Evolutionary conservation across 2,797 vertebrate genomes (phyloP).

Genomic region (Takifugu ocellatus): DNA sequence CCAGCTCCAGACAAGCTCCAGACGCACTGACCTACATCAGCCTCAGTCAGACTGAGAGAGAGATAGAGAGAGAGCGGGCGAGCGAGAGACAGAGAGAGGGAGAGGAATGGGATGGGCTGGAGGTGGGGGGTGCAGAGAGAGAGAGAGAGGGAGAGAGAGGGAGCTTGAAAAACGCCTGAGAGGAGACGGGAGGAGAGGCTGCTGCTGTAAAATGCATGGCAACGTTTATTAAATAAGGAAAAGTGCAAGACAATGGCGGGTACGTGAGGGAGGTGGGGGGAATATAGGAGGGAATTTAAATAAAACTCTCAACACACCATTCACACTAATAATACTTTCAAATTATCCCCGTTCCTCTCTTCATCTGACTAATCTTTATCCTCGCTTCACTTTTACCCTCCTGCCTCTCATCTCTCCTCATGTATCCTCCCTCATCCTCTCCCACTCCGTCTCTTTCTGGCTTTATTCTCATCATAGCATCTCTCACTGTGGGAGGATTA

Average conservation of each 20-base stretch:
- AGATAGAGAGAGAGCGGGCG: conserved; percentile 15
- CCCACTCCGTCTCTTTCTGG: conserved; percentile 29
- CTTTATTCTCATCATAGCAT: conserved; percentile 53
- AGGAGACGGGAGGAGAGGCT: conserved; percentile 18
- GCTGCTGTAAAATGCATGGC: conserved; percentile 7
- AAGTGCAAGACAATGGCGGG: conserved; percentile 15
- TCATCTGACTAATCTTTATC: conserved; percentile 4
- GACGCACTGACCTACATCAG: conserved; percentile 77
- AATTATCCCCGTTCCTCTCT: conserved; percentile 26
- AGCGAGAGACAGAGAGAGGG: conserved; percentile 18
- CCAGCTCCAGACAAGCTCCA: conserved; percentile 68
- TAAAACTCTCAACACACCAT: conserved; percentile 22
- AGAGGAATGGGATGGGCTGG: conserved; percentile 7
- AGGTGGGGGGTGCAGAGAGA: conserved; percentile 14
- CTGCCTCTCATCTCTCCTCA: conserved; percentile 21
- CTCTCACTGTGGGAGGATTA: conserved; percentile 75
- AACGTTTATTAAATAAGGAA: conserved; percentile 22
- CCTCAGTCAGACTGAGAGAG: conserved; percentile 56
- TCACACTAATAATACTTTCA: conserved; percentile 20
- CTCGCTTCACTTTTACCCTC: conserved; percentile 26
- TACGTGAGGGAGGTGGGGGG: neutral
- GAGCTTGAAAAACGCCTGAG: conserved; percentile 4
- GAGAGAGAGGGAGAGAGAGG: conserved; percentile 2
- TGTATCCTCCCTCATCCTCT: conserved; percentile 19
- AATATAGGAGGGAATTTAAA: neutral